Percentiles rank a stretch among this genome's conserved stretches.
phyloP scores from a whole-genome alignment of 64 coral and sea anemone genomes.

The Montipora capricornis region DNA sequence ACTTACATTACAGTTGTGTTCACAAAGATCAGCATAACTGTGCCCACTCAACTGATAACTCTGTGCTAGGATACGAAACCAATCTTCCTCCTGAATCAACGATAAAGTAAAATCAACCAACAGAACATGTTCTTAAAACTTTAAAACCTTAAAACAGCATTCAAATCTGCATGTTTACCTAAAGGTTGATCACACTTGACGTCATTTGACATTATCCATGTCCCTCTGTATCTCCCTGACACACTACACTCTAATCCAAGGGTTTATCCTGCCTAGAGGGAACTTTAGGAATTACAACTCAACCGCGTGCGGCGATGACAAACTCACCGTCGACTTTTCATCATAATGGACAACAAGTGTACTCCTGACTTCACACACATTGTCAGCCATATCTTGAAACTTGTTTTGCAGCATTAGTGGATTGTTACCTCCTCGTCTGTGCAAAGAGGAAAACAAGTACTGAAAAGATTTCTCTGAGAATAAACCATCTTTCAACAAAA shows the following conservation, averaged over 20 bases:
- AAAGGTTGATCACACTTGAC: no score
- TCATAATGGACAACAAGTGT: conserved; percentile 41
- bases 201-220: no score
- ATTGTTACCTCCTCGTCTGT: conserved; percentile 12
- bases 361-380: conserved; percentile 37
- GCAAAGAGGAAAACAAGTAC: neutral
- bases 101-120: neutral
- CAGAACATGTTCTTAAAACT: no score
- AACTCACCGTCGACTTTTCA: conserved; percentile 60
- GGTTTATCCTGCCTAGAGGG: no score
- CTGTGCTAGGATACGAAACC: conserved; percentile 77
- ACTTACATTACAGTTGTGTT: conserved; percentile 87
- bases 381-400: conserved; percentile 67
- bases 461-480: neutral
- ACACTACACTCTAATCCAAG: no score
- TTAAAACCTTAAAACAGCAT: neutral
- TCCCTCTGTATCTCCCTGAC: no score
- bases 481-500: neutral
- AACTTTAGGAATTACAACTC: neutral
- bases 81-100: conserved; percentile 61
- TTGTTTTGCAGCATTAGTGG: neutral
- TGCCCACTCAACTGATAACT: conserved; percentile 90
- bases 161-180: neutral
- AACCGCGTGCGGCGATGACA: neutral
- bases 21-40: conserved; percentile 85